phyloP scores from a whole-genome alignment of 2,113 vertebrate genomes.

The Oncorhynchus kisutch region DNA sequence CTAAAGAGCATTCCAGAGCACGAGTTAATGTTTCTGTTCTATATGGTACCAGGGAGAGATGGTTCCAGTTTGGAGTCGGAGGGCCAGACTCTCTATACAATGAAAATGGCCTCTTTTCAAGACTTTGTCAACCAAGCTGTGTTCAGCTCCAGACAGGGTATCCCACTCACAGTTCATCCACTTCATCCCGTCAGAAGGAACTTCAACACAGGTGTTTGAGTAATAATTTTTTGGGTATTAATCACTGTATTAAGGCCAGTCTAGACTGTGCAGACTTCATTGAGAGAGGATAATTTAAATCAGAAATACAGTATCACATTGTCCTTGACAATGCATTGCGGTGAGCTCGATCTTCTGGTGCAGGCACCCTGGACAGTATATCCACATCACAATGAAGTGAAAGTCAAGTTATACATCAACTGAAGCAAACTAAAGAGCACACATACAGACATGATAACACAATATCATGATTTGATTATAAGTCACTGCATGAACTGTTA shows the following conservation, averaged over 20 bases:
- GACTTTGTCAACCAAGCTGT: too few relatives aligned
- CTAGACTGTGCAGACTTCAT: conserved; percentile 66
- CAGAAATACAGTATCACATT: conserved; percentile 23
- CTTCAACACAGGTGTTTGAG: conserved; percentile 16
- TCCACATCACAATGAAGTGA: conserved; percentile 37
- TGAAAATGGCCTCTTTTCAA: too few relatives aligned
- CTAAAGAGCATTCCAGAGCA: too few relatives aligned
- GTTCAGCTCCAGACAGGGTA: too few relatives aligned
- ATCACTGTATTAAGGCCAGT: conserved; percentile 74
- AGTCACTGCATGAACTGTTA: not conserved
- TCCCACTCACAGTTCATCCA: not conserved
- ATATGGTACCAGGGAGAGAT: too few relatives aligned
- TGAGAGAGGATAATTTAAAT: conserved; percentile 35
- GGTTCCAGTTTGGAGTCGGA: too few relatives aligned
- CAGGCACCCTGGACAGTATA: not conserved
- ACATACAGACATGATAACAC: not conserved
- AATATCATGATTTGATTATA: not conserved
- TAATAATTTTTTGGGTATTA: conserved; percentile 63
- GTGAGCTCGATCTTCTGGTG: conserved; percentile 17
- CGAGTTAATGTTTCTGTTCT: too few relatives aligned
- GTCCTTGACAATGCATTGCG: conserved; percentile 18
- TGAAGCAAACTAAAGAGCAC: not conserved
- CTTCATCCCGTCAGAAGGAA: not conserved
- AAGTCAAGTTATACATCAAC: not conserved
- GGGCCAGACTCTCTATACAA: too few relatives aligned